These are phyloP conservation scores for Lasioglossum lativentre DNA, from an alignment of 2,888 invertebrate genomes.

Conservation along the genomic window DNA sequence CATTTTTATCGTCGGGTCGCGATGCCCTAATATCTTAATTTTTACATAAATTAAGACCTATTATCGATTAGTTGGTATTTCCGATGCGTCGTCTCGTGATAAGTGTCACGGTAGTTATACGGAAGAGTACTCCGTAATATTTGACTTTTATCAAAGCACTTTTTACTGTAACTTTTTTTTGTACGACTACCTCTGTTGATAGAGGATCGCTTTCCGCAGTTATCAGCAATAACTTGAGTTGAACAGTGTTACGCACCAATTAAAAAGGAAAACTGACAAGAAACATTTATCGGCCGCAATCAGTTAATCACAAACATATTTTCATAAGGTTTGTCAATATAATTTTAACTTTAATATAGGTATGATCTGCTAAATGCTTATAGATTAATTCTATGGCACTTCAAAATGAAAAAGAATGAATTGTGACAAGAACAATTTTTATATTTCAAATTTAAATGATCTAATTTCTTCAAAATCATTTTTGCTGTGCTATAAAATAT, in stretches of 20 bases:
- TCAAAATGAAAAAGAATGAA: background rate
- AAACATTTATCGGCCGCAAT: slow-evolving; percentile 10
- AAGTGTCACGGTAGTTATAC: slow-evolving; percentile 76
- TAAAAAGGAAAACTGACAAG: slow-evolving; percentile 11
- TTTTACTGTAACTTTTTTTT: background rate
- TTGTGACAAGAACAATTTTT: background rate
- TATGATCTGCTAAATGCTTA: slow-evolving; percentile 7
- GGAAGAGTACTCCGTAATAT: slow-evolving; percentile 71
- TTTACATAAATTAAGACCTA: slow-evolving; percentile 72
- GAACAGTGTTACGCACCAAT: background rate
- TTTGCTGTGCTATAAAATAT: background rate
- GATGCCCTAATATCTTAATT: slow-evolving; percentile 71
- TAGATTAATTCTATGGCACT: background rate
- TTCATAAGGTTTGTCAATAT: slow-evolving; percentile 7
- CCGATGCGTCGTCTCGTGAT: slow-evolving; percentile 74
- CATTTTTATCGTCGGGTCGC: slow-evolving; percentile 70
- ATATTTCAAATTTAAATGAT: background rate
- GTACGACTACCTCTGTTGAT: background rate
- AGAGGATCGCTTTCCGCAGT: slow-evolving; percentile 18
- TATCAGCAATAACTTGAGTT: slow-evolving; percentile 9
- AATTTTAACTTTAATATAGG: background rate
- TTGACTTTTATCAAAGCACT: slow-evolving; percentile 22
- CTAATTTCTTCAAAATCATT: background rate
- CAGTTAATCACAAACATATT: slow-evolving; percentile 3
- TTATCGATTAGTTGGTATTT: slow-evolving; percentile 66